These are phyloP conservation scores for cattle (Bos taurus) DNA, from an alignment of 2,113 vertebrate species.

Conservation along the genomic window DNA sequence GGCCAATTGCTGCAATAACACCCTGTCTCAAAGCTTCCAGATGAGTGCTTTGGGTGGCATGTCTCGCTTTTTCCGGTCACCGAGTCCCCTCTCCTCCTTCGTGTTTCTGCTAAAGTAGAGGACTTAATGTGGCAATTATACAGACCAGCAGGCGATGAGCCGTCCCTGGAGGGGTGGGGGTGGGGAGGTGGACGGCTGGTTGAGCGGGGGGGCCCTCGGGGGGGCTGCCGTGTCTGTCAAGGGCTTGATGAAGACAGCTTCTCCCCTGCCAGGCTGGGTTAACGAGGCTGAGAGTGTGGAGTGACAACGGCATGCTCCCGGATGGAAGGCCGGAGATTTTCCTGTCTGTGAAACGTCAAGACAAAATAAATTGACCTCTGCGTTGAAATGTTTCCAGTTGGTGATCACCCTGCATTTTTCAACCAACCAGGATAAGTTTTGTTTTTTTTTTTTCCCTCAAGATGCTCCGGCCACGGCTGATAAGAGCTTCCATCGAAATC, in stretches of 20 bases:
- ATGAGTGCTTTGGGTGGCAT: accelerated
- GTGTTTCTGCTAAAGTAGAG: accelerated
- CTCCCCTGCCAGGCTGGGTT: not conserved
- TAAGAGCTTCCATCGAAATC: accelerated
- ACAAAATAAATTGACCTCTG: not conserved
- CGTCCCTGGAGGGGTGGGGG: not conserved
- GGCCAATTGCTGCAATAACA: accelerated
- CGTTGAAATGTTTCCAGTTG: not conserved
- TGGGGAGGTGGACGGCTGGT: not conserved
- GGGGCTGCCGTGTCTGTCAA: not conserved
- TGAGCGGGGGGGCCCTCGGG: accelerated
- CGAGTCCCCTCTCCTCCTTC: accelerated
- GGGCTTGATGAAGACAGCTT: not conserved
- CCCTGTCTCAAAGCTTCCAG: accelerated
- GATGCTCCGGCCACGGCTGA: accelerated
- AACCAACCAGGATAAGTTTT: not conserved
- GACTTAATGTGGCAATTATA: too few species aligned
- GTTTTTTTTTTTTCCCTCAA: not conserved
- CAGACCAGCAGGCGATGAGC: not conserved
- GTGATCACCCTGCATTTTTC: not conserved
- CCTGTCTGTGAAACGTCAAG: not conserved
- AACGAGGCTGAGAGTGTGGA: not conserved
- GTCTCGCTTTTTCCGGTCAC: accelerated
- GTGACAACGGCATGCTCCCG: accelerated
- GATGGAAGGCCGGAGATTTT: not conserved